Evolutionary conservation across 2,888 invertebrate species (phyloP).

Genomic region (Sinohyriopsis cumingii): DNA sequence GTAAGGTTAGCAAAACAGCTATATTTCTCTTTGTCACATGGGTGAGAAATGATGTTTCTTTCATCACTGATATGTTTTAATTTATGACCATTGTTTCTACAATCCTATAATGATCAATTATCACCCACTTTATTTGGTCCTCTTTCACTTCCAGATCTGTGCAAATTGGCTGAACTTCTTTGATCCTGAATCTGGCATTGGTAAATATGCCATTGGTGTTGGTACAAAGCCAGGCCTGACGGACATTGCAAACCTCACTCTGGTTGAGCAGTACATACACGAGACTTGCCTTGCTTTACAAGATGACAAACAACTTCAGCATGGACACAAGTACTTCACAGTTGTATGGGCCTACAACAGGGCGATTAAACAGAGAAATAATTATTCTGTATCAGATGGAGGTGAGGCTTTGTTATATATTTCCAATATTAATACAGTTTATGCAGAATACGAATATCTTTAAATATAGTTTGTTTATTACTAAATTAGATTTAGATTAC

Average conservation of each 20-base stretch:
- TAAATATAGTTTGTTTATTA: too few relatives aligned
- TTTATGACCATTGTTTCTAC: too few relatives aligned
- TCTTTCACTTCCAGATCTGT: conserved; percentile 44
- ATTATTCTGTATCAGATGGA: conserved; percentile 44
- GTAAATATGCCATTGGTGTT: conserved; percentile 38
- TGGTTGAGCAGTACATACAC: conserved; percentile 17
- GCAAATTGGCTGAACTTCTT: conserved; percentile 53
- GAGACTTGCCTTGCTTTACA: conserved; percentile 33
- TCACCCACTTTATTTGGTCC: too few relatives aligned
- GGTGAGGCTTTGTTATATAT: conserved; percentile 13
- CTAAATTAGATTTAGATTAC: too few relatives aligned
- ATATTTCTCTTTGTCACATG: too few relatives aligned
- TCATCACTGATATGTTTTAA: too few relatives aligned
- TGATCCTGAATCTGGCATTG: conserved; percentile 55
- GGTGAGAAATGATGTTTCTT: too few relatives aligned
- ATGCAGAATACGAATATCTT: too few relatives aligned
- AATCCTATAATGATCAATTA: too few relatives aligned
- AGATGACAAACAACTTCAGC: conserved; percentile 27
- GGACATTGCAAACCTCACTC: conserved; percentile 27
- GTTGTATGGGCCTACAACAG: conserved; percentile 48
- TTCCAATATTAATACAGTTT: too few relatives aligned
- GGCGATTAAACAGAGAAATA: conserved; percentile 46
- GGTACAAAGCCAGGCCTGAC: conserved; percentile 23
- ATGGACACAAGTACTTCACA: conserved; percentile 39
- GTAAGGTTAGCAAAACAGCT: too few relatives aligned